A percentile compares a stretch with the other conserved stretches of the same genome.
phyloP scores from a whole-genome alignment of 1,140 invertebrate species.

The Trichonephila inaurata region DNA sequence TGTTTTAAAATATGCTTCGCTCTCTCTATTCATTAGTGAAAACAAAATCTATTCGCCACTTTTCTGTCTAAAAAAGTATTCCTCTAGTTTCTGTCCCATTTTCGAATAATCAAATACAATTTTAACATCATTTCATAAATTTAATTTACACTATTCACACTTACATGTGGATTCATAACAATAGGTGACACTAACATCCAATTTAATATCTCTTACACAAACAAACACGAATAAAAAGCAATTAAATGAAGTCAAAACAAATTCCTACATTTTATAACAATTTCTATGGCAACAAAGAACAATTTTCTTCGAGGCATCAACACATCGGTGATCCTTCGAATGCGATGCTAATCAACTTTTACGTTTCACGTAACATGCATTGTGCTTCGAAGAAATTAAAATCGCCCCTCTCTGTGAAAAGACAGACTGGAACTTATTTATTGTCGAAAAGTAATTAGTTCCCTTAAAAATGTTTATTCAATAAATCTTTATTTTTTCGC shows the following conservation, averaged over 20 bases:
- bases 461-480: not conserved
- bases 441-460: conserved; percentile 19
- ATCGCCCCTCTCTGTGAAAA: not conserved
- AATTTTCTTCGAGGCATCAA: not conserved
- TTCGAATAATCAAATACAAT: no score
- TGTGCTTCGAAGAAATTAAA: conserved; percentile 1
- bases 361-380: not conserved
- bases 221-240: not conserved
- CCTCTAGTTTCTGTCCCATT: no score
- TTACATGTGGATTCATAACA: no score
- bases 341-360: conserved; percentile 7
- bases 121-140: no score
- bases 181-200: no score
- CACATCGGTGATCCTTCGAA: not conserved
- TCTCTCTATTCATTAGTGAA: no score
- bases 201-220: not conserved
- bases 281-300: not conserved
- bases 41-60: no score
- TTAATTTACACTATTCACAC: no score
- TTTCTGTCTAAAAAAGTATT: no score
- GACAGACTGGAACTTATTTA: not conserved
- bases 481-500: not conserved
- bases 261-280: not conserved
- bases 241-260: not conserved
- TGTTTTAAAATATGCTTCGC: no score